Conservation (phyloP, 2,113 vertebrate species). For the Corythaixoides concolor region DNA sequence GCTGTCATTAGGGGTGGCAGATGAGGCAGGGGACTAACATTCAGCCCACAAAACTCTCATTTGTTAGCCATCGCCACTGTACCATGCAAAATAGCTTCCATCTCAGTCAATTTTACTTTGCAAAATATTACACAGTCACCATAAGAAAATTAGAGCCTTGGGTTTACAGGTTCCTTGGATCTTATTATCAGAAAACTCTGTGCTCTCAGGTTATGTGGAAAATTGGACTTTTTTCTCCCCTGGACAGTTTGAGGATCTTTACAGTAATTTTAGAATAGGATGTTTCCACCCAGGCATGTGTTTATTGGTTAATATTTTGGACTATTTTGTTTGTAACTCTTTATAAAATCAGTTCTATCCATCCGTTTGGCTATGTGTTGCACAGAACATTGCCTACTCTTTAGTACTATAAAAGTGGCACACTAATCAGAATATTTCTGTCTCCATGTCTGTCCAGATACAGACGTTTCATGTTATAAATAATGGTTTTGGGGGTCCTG, state of each 20-base stretch:
- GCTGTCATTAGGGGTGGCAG: constrained; percentile 97
- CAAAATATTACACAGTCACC: constrained; percentile 75
- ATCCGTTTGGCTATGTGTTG: not conserved
- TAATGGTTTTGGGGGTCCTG: not conserved
- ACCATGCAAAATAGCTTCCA: constrained; percentile 90
- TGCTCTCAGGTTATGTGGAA: not conserved
- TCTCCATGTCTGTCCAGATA: not conserved
- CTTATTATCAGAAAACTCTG: constrained; percentile 35
- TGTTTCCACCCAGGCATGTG: constrained; percentile 23
- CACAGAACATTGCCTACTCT: not conserved
- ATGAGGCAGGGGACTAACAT: constrained; percentile 90
- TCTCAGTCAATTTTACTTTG: constrained; percentile 85
- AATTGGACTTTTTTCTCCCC: constrained; percentile 9
- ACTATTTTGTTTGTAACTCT: constrained; percentile 27
- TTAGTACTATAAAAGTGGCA: not conserved
- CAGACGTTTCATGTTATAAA: not conserved
- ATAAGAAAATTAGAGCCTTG: constrained; percentile 68
- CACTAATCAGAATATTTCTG: not conserved
- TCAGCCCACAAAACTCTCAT: constrained; percentile 86
- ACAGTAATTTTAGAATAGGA: constrained; percentile 21
- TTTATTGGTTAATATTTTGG: constrained; percentile 34
- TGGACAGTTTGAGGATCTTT: constrained; percentile 26
- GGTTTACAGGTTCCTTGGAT: constrained; percentile 59
- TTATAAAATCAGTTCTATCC: not conserved
- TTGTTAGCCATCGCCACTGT: constrained; percentile 88